Evolutionary conservation across 2,797 vertebrate species (phyloP).

Genomic region (Cossypha dichroa): DNA sequence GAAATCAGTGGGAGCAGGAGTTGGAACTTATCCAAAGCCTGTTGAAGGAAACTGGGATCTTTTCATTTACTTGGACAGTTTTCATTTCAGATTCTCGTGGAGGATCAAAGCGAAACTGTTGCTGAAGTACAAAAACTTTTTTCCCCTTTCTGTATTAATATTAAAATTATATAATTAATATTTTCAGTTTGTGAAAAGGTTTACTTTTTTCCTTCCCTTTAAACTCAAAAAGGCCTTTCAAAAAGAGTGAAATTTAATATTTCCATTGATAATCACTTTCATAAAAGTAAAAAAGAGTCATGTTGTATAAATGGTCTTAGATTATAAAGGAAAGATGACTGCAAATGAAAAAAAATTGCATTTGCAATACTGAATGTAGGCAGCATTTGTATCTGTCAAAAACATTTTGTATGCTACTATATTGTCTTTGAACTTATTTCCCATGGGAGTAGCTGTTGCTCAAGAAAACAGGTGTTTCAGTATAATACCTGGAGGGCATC

Average conservation of each 20-base stretch:
- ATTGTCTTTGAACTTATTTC: conserved; percentile 74
- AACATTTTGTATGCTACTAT: conserved; percentile 44
- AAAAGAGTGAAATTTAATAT: neutral
- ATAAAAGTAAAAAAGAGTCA: neutral
- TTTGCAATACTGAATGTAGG: conserved; percentile 44
- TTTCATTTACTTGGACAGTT: neutral
- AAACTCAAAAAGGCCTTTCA: neutral
- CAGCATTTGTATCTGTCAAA: conserved; percentile 67
- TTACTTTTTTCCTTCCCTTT: neutral
- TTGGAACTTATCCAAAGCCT: neutral
- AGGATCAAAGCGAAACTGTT: neutral
- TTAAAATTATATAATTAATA: neutral
- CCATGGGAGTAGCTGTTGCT: conserved; percentile 63
- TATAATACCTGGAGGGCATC: conserved; percentile 54
- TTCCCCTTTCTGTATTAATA: neutral
- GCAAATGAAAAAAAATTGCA: conserved; percentile 1
- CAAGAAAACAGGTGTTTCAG: conserved; percentile 73
- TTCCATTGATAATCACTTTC: neutral
- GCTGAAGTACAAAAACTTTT: neutral
- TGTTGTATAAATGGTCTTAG: conserved; percentile 1
- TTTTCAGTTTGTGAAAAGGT: neutral
- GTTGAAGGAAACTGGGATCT: neutral
- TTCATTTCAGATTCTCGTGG: neutral
- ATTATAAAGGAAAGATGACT: conserved; percentile 24
- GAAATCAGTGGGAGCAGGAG: neutral